A percentile compares a stretch with the other conserved stretches of the same genome.
phyloP scores from a whole-genome alignment of 37 sponge, comb jelly and placozoan species.

The Corticium candelabrum region DNA sequence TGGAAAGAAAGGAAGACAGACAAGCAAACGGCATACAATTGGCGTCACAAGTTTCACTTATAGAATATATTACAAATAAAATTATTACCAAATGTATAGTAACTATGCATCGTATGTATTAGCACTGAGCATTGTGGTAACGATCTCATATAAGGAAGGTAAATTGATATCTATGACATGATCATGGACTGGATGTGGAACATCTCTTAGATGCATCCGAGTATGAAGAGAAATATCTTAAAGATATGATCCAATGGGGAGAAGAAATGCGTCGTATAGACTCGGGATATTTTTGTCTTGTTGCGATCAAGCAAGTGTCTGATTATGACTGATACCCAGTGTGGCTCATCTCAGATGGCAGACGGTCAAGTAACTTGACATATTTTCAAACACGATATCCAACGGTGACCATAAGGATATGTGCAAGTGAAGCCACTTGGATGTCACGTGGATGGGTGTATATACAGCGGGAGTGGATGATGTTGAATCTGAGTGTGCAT shows the following conservation, averaged over 20 bases:
- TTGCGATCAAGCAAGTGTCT: conserved; percentile 38
- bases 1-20: too few species aligned
- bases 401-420: conserved; percentile 45
- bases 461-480: conserved; percentile 67
- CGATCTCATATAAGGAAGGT: too few species aligned
- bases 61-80: too few species aligned
- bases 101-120: too few species aligned
- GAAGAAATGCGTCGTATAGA: conserved; percentile 47
- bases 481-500: conserved; percentile 78
- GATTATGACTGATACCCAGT: conserved; percentile 21
- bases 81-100: too few species aligned
- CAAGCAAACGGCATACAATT: too few species aligned
- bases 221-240: conserved; percentile 81
- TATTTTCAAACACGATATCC: conserved; percentile 41
- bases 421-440: conserved; percentile 50
- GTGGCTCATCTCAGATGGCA: conserved; percentile 78
- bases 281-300: conserved; percentile 74
- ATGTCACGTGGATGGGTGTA: conserved; percentile 68
- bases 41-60: too few species aligned
- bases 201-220: conserved; percentile 56
- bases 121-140: too few species aligned
- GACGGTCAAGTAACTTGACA: conserved; percentile 64
- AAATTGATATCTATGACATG: too few species aligned
- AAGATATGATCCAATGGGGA: conserved; percentile 83
- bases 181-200: conserved; percentile 54